Evolutionary conservation across 2,113 vertebrate genomes (phyloP), one percentile per base, ranked within the genome.

Genomic region (Otocyon megalotis): DNA sequence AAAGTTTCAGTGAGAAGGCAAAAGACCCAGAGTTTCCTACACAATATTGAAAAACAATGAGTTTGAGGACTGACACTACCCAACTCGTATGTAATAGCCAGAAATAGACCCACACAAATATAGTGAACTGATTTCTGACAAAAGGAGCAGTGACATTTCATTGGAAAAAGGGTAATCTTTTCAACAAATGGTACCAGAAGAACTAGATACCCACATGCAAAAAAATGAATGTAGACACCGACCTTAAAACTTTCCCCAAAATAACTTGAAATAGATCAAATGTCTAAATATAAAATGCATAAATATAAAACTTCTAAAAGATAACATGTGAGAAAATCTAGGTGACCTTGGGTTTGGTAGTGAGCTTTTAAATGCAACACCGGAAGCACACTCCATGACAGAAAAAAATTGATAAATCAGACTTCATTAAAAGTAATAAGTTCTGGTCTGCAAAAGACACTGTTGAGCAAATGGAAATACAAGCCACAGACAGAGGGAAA

Each of bases 371-470:
- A 24, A 62, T 91, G 15, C 32, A 92, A 82, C 48, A 80, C 17
- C 32, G 37, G 43, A 87, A 86, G 14, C 85, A 35, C 4, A 19
- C 30, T 65, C 22, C 56, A 24, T 82, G 65, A 56, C 77, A 58
- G 79, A 84, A 88, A 86, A 82, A 79, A 77, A 20, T 35, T 28
- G 35, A 63, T 92, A 72, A 67, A 58, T 65, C 82, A 35, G 35
- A 91, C 15, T 91, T 86, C 24, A 91, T 91, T 92, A 54, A 62
- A 95, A 87, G 54, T 88, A 13, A 74, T 74, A 74, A 35, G 63
- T 56, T 82, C 20, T 88, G 48, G 35, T 74, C 32, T 62, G 9
- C 32, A 35, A 91, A 91, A 91, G 53, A 79, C 53, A 85, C 71
- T 53, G 20, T 86, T 92, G 60, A 92, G 17, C 16, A 6, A 86